phyloP scores from a whole-genome alignment of 2,797 vertebrate species.

The Oreochromis grahami region DNA sequence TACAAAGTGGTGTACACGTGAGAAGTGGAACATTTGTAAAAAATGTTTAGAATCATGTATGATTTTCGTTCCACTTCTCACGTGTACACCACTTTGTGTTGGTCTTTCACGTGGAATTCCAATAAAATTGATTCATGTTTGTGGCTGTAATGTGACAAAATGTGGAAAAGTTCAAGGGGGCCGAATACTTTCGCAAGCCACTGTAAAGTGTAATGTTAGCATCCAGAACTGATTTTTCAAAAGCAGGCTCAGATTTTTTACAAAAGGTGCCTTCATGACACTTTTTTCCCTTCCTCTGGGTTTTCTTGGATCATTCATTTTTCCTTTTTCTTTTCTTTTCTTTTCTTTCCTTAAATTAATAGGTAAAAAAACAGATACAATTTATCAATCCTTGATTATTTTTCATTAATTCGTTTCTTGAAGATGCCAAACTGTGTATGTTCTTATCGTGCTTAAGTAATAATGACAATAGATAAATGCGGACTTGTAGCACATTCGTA shows the following conservation, averaged over 20 bases:
- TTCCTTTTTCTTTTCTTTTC: background rate
- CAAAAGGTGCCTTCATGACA: background rate
- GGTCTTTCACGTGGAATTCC: too few relatives aligned
- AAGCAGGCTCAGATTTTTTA: background rate
- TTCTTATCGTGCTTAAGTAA: background rate
- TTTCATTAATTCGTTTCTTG: background rate
- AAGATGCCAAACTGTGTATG: background rate
- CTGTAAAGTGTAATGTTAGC: background rate
- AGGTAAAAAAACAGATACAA: background rate
- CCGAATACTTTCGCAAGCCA: too few relatives aligned
- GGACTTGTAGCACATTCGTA: background rate
- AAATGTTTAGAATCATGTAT: too few relatives aligned
- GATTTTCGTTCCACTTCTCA: too few relatives aligned
- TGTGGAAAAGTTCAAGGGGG: too few relatives aligned
- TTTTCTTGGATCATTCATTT: background rate
- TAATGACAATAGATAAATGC: too few relatives aligned
- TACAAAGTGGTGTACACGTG: too few relatives aligned
- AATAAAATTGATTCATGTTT: too few relatives aligned
- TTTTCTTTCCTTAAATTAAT: background rate
- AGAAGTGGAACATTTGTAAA: too few relatives aligned
- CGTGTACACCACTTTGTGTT: too few relatives aligned
- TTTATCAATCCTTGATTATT: background rate
- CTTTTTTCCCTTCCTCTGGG: background rate
- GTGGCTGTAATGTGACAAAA: too few relatives aligned
- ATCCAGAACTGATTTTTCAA: background rate